Conservation (phyloP, 2,797 vertebrate genomes). For the Adelosebastes latens region DNA sequence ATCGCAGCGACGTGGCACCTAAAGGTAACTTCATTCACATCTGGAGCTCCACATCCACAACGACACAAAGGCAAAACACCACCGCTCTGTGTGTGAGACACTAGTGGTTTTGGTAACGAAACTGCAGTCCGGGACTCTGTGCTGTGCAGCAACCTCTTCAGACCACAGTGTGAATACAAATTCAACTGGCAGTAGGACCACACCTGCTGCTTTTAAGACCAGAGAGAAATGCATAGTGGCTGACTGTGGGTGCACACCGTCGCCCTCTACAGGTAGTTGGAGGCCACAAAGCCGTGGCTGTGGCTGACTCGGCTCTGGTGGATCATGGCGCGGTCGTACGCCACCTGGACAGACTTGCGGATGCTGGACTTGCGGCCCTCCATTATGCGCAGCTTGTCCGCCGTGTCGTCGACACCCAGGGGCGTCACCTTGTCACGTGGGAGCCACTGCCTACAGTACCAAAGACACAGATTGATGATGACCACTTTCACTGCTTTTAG, state of each 20-base stretch:
- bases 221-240: conserved; percentile 51
- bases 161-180: conserved; percentile 38
- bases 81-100: conserved; percentile 34
- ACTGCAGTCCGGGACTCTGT: conserved; percentile 20
- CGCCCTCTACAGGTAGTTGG: conserved; percentile 87
- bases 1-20: conserved; percentile 39
- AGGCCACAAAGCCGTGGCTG: conserved; percentile 89
- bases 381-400: conserved; percentile 97
- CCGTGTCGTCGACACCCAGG: conserved; percentile 92
- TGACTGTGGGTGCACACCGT: neutral
- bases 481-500: neutral
- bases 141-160: conserved; percentile 3
- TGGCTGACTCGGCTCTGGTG: conserved; percentile 94
- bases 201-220: conserved; percentile 46
- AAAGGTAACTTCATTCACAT: conserved; percentile 45
- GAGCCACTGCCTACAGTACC: conserved; percentile 93
- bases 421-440: conserved; percentile 93
- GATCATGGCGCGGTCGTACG: conserved; percentile 95
- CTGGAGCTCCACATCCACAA: conserved; percentile 31
- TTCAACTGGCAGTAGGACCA: neutral
- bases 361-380: conserved; percentile 97
- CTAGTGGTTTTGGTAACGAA: conserved; percentile 67
- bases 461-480: neutral
- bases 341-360: conserved; percentile 98
- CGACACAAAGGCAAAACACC: conserved; percentile 24